Base-by-base conservation (phyloP, 1,140 invertebrate species). In the Artemia franciscana region DNA sequence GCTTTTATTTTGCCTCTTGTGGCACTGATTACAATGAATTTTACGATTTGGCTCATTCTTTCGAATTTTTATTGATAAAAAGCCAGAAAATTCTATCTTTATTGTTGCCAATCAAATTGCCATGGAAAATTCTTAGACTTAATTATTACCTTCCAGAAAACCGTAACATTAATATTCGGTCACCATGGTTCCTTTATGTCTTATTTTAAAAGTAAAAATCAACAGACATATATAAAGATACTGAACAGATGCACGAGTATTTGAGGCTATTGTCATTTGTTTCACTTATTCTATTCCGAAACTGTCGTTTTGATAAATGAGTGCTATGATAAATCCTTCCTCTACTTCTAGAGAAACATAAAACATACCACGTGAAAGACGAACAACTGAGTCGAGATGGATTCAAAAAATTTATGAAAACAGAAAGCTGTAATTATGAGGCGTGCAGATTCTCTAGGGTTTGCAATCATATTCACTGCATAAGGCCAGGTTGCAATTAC, bases 381-480 rank as follows among this genome's bases (percentile, higher is more conserved):
- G 91, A 95, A 70, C 88, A 95, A 67, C 75, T 97, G 27, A 86
- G 85, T 9, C 83, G 89, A 66, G 94, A 97, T 72, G 93, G 93
- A 3, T 98, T 97, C 76, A 96, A 96, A 71, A 98, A 98, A 73
- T 97, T 95, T 71, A 91, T 97, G 82, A 97, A 97, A 72, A 92
- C 91, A 67, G 93, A 98, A 72, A 78, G 81, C 0, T 97, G 94
- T 70, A 83, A 85, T 0, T 97, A 89, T 73, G 81, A 87, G 26
- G 84, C 83, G 63, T 98, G 94, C 72, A 80, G 86, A 57, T 96
- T 94, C 73, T 94, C 91, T 3, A 80, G 86, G 39, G 86, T 92
- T 26, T 92, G 88, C 78, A 98, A 97, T 76, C 94, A 98, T 75
- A 97, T 97, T 62, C 94, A 98, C 74, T 98, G 94, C 75, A 95